Conservation (phyloP, 2,888 invertebrate genomes). For the Ypsolopha scabrella region DNA sequence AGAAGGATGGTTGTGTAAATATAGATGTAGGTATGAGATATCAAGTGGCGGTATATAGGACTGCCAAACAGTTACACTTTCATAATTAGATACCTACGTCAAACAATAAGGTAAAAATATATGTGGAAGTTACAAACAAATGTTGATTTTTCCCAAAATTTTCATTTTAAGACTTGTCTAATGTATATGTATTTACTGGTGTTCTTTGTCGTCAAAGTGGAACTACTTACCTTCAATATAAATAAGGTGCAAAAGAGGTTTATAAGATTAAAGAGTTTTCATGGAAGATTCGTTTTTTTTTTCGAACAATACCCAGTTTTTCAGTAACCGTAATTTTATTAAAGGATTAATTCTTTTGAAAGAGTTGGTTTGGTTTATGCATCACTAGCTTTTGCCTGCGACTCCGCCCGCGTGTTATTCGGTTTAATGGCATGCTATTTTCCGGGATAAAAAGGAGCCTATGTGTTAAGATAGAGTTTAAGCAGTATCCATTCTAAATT, state of each 20-base stretch:
- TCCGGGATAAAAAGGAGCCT: too few relatives aligned
- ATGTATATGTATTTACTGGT: background rate
- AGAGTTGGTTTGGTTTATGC: too few relatives aligned
- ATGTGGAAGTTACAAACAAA: constrained; percentile 5
- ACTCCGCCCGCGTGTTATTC: too few relatives aligned
- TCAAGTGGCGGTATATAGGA: constrained; percentile 56
- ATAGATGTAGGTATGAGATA: constrained; percentile 60
- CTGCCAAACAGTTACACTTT: constrained; percentile 58
- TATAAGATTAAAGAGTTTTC: constrained; percentile 4
- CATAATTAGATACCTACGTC: background rate
- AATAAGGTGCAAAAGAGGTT: background rate
- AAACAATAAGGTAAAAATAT: background rate
- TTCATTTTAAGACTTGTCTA: background rate
- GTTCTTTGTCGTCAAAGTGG: background rate
- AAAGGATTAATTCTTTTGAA: too few relatives aligned
- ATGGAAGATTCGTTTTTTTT: constrained; percentile 1
- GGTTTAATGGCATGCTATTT: too few relatives aligned
- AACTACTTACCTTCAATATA: background rate
- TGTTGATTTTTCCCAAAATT: constrained; percentile 5
- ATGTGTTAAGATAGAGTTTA: too few relatives aligned
- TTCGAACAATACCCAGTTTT: background rate
- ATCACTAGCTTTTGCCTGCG: too few relatives aligned
- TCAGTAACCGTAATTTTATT: background rate
- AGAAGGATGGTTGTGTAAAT: constrained; percentile 38
- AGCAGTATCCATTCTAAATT: too few relatives aligned